phyloP scores from a whole-genome alignment of 2,888 invertebrate species.

The Hydroisotoma schaefferi region DNA sequence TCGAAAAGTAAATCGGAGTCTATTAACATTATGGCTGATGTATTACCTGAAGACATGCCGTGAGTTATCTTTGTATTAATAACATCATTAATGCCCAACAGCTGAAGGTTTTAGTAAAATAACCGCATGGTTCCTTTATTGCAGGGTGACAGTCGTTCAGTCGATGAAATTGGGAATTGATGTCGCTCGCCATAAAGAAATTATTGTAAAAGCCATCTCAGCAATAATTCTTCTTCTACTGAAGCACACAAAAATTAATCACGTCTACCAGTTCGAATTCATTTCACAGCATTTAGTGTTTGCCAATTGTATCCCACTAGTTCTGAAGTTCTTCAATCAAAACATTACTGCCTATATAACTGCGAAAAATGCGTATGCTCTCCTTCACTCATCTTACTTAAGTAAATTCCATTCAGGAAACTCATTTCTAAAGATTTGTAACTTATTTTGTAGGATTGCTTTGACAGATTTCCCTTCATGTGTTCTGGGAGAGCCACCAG shows the following conservation, averaged over 20 bases:
- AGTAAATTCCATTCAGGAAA: background rate
- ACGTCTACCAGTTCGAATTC: conserved; percentile 98
- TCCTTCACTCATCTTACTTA: background rate
- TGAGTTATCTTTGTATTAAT: conserved; percentile 55
- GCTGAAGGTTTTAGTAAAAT: too few species aligned
- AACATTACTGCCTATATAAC: conserved; percentile 83
- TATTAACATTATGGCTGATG: conserved; percentile 96
- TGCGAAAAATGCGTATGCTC: conserved; percentile 71
- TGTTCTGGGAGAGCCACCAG: conserved; percentile 91
- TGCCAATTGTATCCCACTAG: conserved; percentile 97
- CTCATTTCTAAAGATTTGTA: background rate
- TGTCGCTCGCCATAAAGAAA: conserved; percentile 86
- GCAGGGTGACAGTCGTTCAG: conserved; percentile 81
- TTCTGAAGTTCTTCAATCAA: conserved; percentile 98
- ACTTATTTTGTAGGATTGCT: conserved; percentile 59
- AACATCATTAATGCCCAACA: too few species aligned
- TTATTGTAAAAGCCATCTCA: conserved; percentile 54
- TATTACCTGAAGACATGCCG: conserved; percentile 96
- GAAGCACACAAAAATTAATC: conserved; percentile 96
- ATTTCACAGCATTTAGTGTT: conserved; percentile 98
- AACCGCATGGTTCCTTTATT: conserved; percentile 1
- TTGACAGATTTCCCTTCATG: conserved; percentile 83
- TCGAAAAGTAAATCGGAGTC: conserved; percentile 97
- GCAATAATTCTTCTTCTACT: conserved; percentile 83
- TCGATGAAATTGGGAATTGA: conserved; percentile 95